These are phyloP conservation scores for Pteropus alecto DNA, from an alignment of 2,113 vertebrate species.

Conservation along the genomic window DNA sequence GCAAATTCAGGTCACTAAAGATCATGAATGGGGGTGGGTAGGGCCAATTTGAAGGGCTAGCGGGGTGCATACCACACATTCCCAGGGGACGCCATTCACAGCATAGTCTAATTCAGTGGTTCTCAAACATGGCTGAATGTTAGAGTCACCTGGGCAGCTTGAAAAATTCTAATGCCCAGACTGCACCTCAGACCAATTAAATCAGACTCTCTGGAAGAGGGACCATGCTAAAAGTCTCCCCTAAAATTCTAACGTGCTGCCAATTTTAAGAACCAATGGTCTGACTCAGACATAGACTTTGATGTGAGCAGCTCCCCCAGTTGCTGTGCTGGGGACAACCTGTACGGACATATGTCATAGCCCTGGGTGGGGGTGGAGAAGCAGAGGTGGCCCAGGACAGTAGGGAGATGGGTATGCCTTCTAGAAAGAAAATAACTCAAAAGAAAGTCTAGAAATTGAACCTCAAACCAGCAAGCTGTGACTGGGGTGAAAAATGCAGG, in stretches of 20 bases:
- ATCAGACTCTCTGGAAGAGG: background rate
- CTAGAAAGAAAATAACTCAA: background rate
- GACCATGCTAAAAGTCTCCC: background rate
- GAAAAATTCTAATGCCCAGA: background rate
- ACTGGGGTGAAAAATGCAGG: background rate
- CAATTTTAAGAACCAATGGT: background rate
- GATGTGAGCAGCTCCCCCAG: background rate
- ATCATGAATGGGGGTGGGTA: background rate
- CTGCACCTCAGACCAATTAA: background rate
- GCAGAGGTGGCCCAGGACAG: background rate
- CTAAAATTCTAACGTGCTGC: background rate
- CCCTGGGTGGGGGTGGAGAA: background rate
- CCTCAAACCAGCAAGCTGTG: background rate
- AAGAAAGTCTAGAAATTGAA: background rate
- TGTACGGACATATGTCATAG: background rate
- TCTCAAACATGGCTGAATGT: background rate
- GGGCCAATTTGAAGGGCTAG: background rate
- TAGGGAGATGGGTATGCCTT: background rate
- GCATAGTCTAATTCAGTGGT: background rate
- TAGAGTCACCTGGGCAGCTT: background rate
- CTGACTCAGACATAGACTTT: background rate
- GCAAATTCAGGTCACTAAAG: background rate
- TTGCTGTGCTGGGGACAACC: background rate
- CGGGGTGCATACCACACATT: background rate
- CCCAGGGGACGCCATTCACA: background rate